Evolutionary conservation across 2,113 vertebrate genomes (phyloP), one percentile per base, ranked within the genome.

Genomic region (Passer domesticus): DNA sequence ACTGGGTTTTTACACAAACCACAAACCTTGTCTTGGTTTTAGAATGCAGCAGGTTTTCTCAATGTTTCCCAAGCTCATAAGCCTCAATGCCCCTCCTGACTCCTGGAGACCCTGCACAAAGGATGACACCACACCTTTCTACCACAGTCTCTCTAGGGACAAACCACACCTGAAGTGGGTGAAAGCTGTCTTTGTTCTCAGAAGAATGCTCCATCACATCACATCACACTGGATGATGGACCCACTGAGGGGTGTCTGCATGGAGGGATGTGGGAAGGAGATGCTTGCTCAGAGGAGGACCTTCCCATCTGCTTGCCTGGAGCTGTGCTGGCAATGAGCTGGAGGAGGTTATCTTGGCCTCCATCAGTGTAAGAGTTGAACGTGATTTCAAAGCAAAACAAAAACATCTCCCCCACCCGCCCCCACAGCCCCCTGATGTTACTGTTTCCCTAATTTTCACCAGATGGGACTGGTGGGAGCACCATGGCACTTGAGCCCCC

Each of bases 301-400:
- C 31, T 77, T 82, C 66, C 89, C 68, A 72, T 88, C 78, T 87
- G 43, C 64, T 58, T 47, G 39, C 77, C 66, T 7, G 2, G 41
- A 73, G n/a, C 50, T 50, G 63, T 41, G 41, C 79, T 87, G 66
- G 63, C 67, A 78, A 8, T 1, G 7, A 91, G 68, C 79, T 78
- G 50, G 47, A 92, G 60, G 44, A 89, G 33, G 85, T 93, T 97
- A 95, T 97, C 96, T 92, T 7, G 11, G 52, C 63, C 63, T 94
- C 84, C 90, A 97, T 95, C 96, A 89, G 93, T 84, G 73, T 96
- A 94, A 95, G 82, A 95, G 94, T 80, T 91, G 96, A 97, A 97
- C 5, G 15, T 93, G 95, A 95, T 96, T 96, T 94, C 93, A 92
- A 93, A 95, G 95, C 73, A 92, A 95, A 97, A 97, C 87, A 95